Evolutionary conservation across 2,888 invertebrate genomes (phyloP).

Genomic region (Sicus ferrugineus): DNA sequence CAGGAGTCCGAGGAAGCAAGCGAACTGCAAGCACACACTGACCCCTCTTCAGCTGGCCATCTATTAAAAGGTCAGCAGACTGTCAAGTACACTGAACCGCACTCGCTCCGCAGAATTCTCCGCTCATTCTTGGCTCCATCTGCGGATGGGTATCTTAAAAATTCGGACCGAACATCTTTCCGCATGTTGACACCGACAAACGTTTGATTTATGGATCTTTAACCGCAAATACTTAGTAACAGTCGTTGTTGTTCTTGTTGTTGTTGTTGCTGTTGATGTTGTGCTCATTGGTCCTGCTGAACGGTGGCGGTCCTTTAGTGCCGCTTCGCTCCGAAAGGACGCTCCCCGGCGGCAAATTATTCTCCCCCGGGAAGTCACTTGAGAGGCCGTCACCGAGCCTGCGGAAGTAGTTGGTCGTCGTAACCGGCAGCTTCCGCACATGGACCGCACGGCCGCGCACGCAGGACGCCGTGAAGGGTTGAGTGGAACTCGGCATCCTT

Average conservation of each 20-base stretch:
- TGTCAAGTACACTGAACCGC: not conserved
- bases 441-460: constrained; percentile 3
- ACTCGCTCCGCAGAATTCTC: not conserved
- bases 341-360: constrained; percentile 54
- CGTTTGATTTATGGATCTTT: constrained; percentile 64
- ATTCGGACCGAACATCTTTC: constrained; percentile 44
- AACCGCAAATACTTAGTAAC: constrained; percentile 57
- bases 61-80: not conserved
- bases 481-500: not conserved
- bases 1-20: constrained; percentile 38
- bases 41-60: constrained; percentile 16
- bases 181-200: constrained; percentile 35
- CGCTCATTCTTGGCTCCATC: constrained; percentile 45
- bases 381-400: constrained; percentile 41
- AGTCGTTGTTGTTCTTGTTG: constrained; percentile 36
- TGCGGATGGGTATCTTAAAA: constrained; percentile 52
- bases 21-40: not conserved
- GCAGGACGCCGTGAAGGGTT: constrained; percentile 1
- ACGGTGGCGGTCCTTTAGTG: too few species aligned
- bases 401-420: constrained; percentile 32
- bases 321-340: too few species aligned
- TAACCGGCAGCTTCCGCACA: not conserved
- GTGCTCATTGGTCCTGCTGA: constrained; percentile 32
- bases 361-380: constrained; percentile 53
- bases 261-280: constrained; percentile 21